Evolutionary conservation across 2,113 vertebrate species (phyloP), one percentile per base, ranked within the genome.

Genomic region (Marmota flaviventris): DNA sequence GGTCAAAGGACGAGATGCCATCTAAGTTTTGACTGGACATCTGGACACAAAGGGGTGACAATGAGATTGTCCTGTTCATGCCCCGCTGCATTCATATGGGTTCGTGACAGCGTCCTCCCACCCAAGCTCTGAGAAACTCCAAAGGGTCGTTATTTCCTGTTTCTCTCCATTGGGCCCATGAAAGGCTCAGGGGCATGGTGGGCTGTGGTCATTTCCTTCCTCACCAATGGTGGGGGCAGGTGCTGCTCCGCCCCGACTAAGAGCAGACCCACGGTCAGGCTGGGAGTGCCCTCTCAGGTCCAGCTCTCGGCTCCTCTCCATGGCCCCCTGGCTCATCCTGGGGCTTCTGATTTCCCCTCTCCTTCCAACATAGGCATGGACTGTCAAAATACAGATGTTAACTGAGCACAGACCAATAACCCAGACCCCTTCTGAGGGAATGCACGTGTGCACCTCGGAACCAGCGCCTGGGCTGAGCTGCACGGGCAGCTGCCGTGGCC

Each of bases 331-430:
- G 32, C n/a, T 73, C 27, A 9, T 39, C 12, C 34, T 45, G 24
- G 72, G 48, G 61, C 89, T 79, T 76, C 77, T 65, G 24, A 73
- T 56, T 81, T 69, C 27, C 11, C 34, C 37, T 69, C 65, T 89
- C 65, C 73, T 73, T 42, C 82, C 82, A 56, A 12, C 53, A 53
- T 0, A 82, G 89, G 67, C 78, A 79, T 6, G 58, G 85, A 48
- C 79, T 94, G 73, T 88, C 96, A 96, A 45, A 76, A 25, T 79
- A 53, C 1, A 56, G 53, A n/a, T 22, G 22, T 48, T 89, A 85
- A 79, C n/a, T 77, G 89, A 94, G 81, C n/a, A 48, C 5, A 42
- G 76, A 63, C 76, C 75, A 93, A 53, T 84, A 51, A 37, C 70
- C 17, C 90, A 76, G 53, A 51, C 37, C 6, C 32, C 16, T 79